phyloP scores from a whole-genome alignment of 64 coral and sea anemone genomes.

The Astreopora myriophthalma region DNA sequence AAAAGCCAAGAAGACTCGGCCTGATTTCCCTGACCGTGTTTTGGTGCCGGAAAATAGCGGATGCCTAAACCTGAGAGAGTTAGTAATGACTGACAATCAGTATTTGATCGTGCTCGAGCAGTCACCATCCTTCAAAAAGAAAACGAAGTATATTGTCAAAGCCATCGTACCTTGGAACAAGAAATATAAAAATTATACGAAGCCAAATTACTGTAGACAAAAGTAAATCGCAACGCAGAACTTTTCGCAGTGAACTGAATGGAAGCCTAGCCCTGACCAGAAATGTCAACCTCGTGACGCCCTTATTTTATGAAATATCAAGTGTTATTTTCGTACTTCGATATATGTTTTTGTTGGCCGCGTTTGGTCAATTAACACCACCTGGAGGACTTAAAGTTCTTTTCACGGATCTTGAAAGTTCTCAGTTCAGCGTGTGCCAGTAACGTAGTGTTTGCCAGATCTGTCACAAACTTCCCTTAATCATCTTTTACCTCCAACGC shows the following conservation, averaged over 20 bases:
- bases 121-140: not conserved
- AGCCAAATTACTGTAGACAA: not conserved
- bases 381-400: too few relatives aligned
- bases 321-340: too few relatives aligned
- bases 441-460: too few relatives aligned
- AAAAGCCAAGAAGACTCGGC: not conserved
- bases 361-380: too few relatives aligned
- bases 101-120: not conserved
- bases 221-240: not conserved
- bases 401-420: not conserved
- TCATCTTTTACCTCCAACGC: too few relatives aligned
- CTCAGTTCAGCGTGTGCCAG: too few relatives aligned
- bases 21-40: not conserved
- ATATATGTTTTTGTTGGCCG: too few relatives aligned
- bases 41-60: not conserved
- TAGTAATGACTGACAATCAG: not conserved
- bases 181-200: not conserved
- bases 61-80: not conserved
- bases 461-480: too few relatives aligned
- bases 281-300: too few relatives aligned
- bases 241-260: too few relatives aligned
- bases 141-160: constrained; percentile 8
- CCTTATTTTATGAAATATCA: too few relatives aligned
- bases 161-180: constrained; percentile 3
- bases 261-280: too few relatives aligned